Evolutionary conservation across 2,888 invertebrate genomes (phyloP).

Genomic region (Drosophila percnosoma): DNA sequence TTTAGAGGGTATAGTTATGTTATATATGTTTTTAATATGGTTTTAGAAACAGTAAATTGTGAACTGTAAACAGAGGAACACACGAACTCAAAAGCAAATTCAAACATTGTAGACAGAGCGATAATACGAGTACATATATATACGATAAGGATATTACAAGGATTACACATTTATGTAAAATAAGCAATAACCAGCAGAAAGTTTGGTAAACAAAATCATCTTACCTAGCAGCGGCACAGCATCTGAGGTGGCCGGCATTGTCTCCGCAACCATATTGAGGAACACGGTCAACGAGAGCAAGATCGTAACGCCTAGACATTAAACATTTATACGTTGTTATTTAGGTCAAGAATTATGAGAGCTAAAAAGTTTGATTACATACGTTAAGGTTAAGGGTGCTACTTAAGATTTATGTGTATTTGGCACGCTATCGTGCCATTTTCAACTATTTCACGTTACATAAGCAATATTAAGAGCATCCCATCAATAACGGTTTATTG

Average conservation of each 20-base stretch:
- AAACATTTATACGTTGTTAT: constrained; percentile 8
- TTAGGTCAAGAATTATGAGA: background rate
- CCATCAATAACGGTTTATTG: constrained; percentile 28
- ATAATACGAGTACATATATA: constrained; percentile 29
- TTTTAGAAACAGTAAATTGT: constrained; percentile 37
- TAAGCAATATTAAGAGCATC: background rate
- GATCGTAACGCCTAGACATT: constrained; percentile 94
- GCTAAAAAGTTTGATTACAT: background rate
- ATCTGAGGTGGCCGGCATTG: constrained; percentile 98
- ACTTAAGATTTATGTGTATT: constrained; percentile 12
- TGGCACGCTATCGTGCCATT: background rate
- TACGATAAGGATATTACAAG: constrained; percentile 35
- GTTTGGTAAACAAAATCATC: constrained; percentile 67
- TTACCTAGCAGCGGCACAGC: constrained; percentile 94
- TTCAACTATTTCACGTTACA: constrained; percentile 10
- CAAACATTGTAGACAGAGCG: constrained; percentile 39
- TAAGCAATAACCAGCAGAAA: constrained; percentile 48
- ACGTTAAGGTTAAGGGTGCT: background rate
- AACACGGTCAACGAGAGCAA: constrained; percentile 98
- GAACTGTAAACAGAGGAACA: constrained; percentile 48
- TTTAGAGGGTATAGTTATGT: constrained; percentile 45
- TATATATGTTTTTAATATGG: constrained; percentile 16
- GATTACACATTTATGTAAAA: constrained; percentile 42
- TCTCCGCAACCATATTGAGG: constrained; percentile 99
- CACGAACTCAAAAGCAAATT: constrained; percentile 52